Conservation (phyloP, 2,888 invertebrate genomes). For the Leuctra nigra region DNA sequence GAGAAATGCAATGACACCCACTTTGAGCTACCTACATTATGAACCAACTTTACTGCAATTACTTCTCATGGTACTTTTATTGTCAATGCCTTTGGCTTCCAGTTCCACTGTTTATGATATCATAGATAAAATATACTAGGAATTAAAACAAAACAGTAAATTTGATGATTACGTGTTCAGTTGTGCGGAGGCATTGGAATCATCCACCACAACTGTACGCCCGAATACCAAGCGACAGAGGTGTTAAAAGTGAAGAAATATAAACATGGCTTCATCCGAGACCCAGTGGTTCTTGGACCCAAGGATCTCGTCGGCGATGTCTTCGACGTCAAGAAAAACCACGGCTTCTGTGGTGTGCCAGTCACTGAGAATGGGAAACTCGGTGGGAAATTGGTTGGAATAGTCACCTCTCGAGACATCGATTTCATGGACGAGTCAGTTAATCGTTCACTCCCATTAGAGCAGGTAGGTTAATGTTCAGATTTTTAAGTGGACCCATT, state of each 20-base stretch:
- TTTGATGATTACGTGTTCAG: neutral
- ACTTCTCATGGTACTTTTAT: too few species aligned
- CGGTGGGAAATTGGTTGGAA: slow-evolving; percentile 88
- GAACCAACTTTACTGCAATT: too few species aligned
- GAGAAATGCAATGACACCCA: too few species aligned
- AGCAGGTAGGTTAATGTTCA: slow-evolving; percentile 7
- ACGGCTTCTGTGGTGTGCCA: slow-evolving; percentile 95
- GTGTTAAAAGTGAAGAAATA: slow-evolving; percentile 97
- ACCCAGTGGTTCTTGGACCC: slow-evolving; percentile 91
- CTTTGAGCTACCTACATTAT: too few species aligned
- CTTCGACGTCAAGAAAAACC: slow-evolving; percentile 75
- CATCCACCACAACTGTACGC: slow-evolving; percentile 93
- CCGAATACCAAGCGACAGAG: slow-evolving; percentile 91
- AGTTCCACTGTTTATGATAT: too few species aligned
- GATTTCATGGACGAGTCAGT: slow-evolving; percentile 65
- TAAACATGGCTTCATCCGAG: slow-evolving; percentile 97
- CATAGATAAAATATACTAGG: too few species aligned
- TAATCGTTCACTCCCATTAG: slow-evolving; percentile 2
- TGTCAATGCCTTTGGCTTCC: too few species aligned
- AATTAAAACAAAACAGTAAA: too few species aligned
- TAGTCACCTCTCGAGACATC: slow-evolving; percentile 96
- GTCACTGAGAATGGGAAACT: slow-evolving; percentile 91
- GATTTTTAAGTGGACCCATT: too few species aligned
- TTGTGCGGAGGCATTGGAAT: slow-evolving; percentile 94
- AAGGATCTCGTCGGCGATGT: slow-evolving; percentile 84